Conservation (phyloP, 2,888 invertebrate genomes). For the Cyclophora albipunctata region DNA sequence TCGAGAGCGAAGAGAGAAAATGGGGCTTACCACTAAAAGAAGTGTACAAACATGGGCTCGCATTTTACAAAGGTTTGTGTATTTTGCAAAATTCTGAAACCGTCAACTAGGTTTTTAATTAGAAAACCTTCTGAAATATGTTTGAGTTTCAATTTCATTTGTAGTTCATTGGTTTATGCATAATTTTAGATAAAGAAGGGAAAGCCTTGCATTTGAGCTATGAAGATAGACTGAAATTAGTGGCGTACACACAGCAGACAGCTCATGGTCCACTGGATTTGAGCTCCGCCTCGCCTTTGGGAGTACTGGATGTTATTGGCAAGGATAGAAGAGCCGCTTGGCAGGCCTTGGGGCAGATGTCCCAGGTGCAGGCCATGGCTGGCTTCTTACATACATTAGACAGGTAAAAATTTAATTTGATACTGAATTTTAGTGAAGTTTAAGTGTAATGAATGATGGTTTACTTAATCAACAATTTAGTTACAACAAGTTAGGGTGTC, state of each 20-base stretch:
- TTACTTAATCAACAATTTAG: too few relatives aligned
- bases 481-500: too few relatives aligned
- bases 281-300: slow-evolving; percentile 85
- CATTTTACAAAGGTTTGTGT: slow-evolving; percentile 92
- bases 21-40: slow-evolving; percentile 84
- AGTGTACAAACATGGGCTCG: slow-evolving; percentile 90
- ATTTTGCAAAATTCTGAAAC: slow-evolving; percentile 11
- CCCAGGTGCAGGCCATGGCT: slow-evolving; percentile 90
- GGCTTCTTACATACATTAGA: slow-evolving; percentile 93
- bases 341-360: slow-evolving; percentile 92
- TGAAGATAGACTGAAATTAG: slow-evolving; percentile 92
- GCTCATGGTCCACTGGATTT: slow-evolving; percentile 87
- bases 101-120: too few relatives aligned
- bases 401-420: slow-evolving; percentile 43
- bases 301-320: slow-evolving; percentile 96
- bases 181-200: slow-evolving; percentile 92
- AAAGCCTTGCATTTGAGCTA: slow-evolving; percentile 96
- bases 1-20: slow-evolving; percentile 71
- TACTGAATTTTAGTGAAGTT: too few relatives aligned
- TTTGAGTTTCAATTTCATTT: too few relatives aligned
- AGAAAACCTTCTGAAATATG: too few relatives aligned
- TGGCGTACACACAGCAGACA: slow-evolving; percentile 95
- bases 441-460: too few relatives aligned
- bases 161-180: too few relatives aligned
- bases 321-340: slow-evolving; percentile 94